Evolutionary conservation across 2,888 invertebrate species (phyloP), one percentile per base, ranked within the genome.

Genomic region (Carabus problematicus): DNA sequence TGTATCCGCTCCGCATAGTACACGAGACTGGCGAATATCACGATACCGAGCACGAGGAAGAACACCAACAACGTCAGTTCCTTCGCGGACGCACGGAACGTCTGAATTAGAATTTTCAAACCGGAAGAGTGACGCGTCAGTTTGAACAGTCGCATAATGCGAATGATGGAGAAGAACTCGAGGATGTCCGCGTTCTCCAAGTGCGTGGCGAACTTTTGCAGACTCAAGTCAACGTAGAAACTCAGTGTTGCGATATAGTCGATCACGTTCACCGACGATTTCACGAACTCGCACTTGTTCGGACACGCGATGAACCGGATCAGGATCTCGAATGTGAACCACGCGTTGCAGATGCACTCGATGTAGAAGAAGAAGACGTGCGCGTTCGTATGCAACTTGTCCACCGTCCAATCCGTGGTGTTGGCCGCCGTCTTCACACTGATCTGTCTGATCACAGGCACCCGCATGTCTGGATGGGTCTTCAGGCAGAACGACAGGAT

Each of bases 401-500:
- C 96, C 78, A 97, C 84, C 68, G 91, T 91, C 93, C 94, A 95
- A 74, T 88, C 88, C 69, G 89, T 89, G 74, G 88, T 86, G 78
- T 91, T 90, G 78, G 88, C 88, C 55, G 92, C 89, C 54, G 90
- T 92, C 75, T 87, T 87, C 76, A 94, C 92, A 72, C 91, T 88
- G 77, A 91, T 88, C 84, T 93, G 92, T 76, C 87, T 86, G 75
- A 96, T 92, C 77, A 92, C 89, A 72, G 97, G 97, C 78, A 95
- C 94, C 78, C 97, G 87, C 94, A 98, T 94, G 83, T 96, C 98
- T 73, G 99, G 98, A 84, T 98, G 98, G 58, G 99, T 99, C 87
- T 99, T 99, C 81, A 99, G 89, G 86, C 99, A 99, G 87, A 99
- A 99, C 76, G 98, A 97, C 83, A 98, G 87, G 82, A 99, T 99